Base-by-base conservation (phyloP, 2,113 vertebrate species). In the Bubo blakistoni region DNA sequence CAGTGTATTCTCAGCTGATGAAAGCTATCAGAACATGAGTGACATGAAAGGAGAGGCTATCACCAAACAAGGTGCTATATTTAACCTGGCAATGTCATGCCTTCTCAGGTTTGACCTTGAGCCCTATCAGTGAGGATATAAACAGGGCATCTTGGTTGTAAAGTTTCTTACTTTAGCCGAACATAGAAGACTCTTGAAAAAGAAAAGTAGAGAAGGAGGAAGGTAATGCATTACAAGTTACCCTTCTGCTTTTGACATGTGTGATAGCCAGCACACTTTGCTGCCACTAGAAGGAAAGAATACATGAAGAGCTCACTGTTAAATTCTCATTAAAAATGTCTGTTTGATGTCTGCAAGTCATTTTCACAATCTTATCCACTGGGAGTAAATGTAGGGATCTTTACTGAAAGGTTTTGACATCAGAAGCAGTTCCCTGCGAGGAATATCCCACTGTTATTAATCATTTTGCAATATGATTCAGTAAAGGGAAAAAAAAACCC, bases 1-100 rank as follows among this genome's bases (percentile, higher is more conserved):
- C 59, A 86, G 76, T 74, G 47, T 76, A 42, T 92, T 86, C 80
- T 87, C 52, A 85, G 87, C 80, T 87, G 87, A 79, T 73, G 85
- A 83, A 95, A 97, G 89, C 94, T 93, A 77, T 86, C 88, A 95
- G 81, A 91, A 78, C n/a, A 89, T 7, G 5, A 95, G 65, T 86
- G 92, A 88, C 91, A 88, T 36, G 66, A 90, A 85, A 93, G 72
- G 59, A 94, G 81, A 89, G 94, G 90, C 81, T 79, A 87, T 32
- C 69, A 74, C 73, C 63, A 92, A 89, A 91, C 91, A 65, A 94
- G 83, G 74, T 73, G 36, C 96, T 97, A 95, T 97, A 97, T 97
- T 97, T 97, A 97, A 95, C 92, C 80, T 92, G 90, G 40, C 71
- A 86, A 72, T 92, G 61, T 76, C 78, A 29, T 65, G 71, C 8